These are phyloP conservation scores for Ceuthmochares aereus DNA, from an alignment of 2,113 vertebrate genomes.

Conservation along the genomic window DNA sequence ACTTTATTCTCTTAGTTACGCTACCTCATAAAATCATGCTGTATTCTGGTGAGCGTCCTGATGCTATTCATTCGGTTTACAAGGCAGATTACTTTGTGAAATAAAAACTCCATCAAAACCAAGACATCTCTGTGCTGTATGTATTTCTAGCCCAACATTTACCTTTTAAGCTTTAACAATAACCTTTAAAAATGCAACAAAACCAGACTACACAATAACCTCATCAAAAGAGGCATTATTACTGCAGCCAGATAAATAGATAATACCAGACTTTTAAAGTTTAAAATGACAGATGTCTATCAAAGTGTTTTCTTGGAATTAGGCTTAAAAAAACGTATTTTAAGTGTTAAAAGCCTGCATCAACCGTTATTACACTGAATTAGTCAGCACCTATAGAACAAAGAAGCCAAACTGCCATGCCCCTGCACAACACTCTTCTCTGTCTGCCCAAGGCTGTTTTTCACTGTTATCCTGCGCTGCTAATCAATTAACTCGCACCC, in stretches of 20 bases:
- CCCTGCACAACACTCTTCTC: not conserved
- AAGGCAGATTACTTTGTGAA: not conserved
- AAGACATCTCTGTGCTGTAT: not conserved
- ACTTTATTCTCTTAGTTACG: not conserved
- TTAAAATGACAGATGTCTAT: not conserved
- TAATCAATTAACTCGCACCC: not conserved
- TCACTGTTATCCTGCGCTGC: not conserved
- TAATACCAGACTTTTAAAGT: not conserved
- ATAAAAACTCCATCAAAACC: not conserved
- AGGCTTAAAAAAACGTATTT: not conserved
- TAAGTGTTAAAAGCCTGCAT: not conserved
- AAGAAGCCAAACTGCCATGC: fast-evolving
- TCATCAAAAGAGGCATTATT: not conserved
- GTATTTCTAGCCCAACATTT: not conserved
- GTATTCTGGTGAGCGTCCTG: not conserved
- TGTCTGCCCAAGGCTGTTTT: not conserved
- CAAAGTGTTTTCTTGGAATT: not conserved
- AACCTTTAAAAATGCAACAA: not conserved
- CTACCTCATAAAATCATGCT: not conserved
- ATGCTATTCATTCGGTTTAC: not conserved
- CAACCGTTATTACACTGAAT: not conserved
- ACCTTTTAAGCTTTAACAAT: not conserved
- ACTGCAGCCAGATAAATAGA: not conserved
- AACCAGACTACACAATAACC: not conserved
- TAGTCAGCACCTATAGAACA: not conserved